Evolutionary conservation across 1,140 invertebrate genomes (phyloP), one percentile per base, ranked within the genome.

Genomic region (Pemphigus obesinymphae): DNA sequence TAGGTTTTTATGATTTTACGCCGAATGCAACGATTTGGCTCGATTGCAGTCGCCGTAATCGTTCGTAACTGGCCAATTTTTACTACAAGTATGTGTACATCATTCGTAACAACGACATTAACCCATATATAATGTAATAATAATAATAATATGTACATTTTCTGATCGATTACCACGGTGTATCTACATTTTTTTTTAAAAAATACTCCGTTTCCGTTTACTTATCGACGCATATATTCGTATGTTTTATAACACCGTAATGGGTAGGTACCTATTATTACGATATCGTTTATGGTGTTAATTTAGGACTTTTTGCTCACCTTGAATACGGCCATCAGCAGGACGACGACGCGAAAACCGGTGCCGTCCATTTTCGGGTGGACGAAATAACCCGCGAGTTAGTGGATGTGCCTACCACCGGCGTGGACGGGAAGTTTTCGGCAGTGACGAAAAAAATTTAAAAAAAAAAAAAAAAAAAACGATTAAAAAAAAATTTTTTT

Each of bases 301-400:
- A n/a, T n/a, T n/a, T n/a, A n/a, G n/a, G 37, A 40, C 37, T 40
- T n/a, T n/a, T n/a, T 37, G n/a, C 76, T 80, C 55, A 80, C 76
- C 76, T 80, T 43, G 53, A 80, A 80, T 6, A 61, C 26, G 15
- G 55, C 55, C 4, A 45, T 31, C 37, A 80, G 40, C 11, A 80
- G 50, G n/a, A 80, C 55, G 76, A 61, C 55, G 76, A n/a, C 55
- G 53, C 76, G 50, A 45, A 80, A 63, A 11, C 5, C 37, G 37
- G 34, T 63, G 15, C 76, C 76, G 40, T 80, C 76, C 76, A 80
- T 80, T 43, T 58, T 80, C 76, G 23, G 50, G 34, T 40, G n/a
- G n/a, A n/a, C 15, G 20, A 3, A 40, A 31, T 3, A n/a, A 34
- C 29, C 31, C 29, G 15, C 17, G 15, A 7, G 7, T 17, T 8